Conservation (phyloP, 2,113 vertebrate species). For the Aplodontia rufa region DNA sequence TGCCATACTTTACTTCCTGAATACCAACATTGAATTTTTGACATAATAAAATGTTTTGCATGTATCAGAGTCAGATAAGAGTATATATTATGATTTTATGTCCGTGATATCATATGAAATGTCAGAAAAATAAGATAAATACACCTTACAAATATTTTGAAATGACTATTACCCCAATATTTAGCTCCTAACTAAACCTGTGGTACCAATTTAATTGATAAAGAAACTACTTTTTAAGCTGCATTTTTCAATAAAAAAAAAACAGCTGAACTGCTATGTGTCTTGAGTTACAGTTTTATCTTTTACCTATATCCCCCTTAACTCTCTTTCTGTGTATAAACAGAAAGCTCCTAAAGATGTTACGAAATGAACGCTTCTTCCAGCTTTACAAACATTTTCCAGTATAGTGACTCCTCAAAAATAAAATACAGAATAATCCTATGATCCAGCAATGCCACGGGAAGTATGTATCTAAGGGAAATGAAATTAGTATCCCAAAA, state of each 20-base stretch:
- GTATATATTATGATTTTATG: neutral
- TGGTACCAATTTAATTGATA: neutral
- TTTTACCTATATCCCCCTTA: neutral
- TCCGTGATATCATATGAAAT: neutral
- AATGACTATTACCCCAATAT: neutral
- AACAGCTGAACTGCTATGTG: neutral
- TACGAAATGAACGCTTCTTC: neutral
- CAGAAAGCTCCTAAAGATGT: neutral
- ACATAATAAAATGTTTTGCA: neutral
- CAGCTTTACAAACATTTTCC: neutral
- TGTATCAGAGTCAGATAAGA: neutral
- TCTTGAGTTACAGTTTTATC: neutral
- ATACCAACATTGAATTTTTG: neutral
- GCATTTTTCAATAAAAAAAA: constrained; percentile 15
- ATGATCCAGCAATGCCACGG: neutral
- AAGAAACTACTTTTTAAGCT: neutral
- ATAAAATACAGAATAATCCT: neutral
- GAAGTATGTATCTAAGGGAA: neutral
- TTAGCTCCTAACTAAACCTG: neutral
- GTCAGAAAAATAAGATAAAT: neutral
- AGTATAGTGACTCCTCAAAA: neutral
- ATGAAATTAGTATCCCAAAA: neutral
- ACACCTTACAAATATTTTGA: neutral
- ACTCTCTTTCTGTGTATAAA: neutral
- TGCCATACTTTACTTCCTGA: neutral